A percentile compares a stretch with the other conserved stretches of the same genome.
Conservation (phyloP, 2,113 vertebrate genomes). For the Pithys albifrons region DNA sequence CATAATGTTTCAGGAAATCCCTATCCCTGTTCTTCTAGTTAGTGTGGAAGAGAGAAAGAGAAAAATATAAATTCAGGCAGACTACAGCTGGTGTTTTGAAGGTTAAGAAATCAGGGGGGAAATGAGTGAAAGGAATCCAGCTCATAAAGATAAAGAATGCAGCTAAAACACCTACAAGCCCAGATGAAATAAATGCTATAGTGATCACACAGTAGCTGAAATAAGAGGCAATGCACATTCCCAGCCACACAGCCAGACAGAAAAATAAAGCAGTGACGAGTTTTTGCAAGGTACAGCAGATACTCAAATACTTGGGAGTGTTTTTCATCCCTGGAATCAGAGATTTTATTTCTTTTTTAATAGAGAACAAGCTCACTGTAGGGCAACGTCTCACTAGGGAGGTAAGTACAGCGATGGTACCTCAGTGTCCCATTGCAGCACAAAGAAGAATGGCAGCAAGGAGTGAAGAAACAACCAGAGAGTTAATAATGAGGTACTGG, state of each 20-base stretch:
- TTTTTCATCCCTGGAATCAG: conserved; percentile 36
- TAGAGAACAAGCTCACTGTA: conserved; percentile 22
- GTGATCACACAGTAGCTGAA: not conserved
- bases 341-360: conserved; percentile 16
- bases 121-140: not conserved
- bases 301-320: not conserved
- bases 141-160: conserved; percentile 12
- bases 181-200: not conserved
- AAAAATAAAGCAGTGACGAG: conserved; percentile 13
- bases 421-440: conserved; percentile 9
- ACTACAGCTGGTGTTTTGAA: not conserved
- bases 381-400: conserved; percentile 24
- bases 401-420: not conserved
- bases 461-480: conserved; percentile 28
- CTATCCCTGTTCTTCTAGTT: not conserved
- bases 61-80: not conserved
- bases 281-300: not conserved
- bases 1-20: not conserved
- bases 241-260: not conserved
- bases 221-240: not conserved
- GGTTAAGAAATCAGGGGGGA: conserved; percentile 8
- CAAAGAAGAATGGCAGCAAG: not conserved
- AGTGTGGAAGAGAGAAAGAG: not conserved
- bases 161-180: not conserved
- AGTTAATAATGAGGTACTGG: conserved; percentile 17